Percentiles rank a stretch among this genome's conserved stretches.
phyloP scores from a whole-genome alignment of 2,888 invertebrate genomes.

The Drosophila mimetica region DNA sequence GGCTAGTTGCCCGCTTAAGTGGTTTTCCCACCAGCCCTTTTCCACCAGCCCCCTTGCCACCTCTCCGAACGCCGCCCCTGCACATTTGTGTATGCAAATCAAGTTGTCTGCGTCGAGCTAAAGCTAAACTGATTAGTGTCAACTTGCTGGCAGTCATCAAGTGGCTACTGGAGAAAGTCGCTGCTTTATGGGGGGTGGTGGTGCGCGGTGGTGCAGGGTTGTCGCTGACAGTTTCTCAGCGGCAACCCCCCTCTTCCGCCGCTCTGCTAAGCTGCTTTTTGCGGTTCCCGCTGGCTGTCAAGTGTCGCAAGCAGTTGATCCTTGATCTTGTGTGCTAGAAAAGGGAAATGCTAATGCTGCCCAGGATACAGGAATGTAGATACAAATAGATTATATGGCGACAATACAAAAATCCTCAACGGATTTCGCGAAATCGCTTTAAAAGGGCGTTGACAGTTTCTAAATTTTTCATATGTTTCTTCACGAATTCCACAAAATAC shows the following conservation, averaged over 20 bases:
- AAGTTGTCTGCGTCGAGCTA: conserved; percentile 36
- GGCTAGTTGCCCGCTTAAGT: conserved; percentile 75
- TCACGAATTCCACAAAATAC: too few relatives aligned
- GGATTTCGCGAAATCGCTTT: background rate
- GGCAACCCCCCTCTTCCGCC: conserved; percentile 1
- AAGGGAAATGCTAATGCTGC: background rate
- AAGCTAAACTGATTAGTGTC: conserved; percentile 67
- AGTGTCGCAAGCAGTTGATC: conserved; percentile 39
- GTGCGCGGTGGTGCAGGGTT: conserved; percentile 3
- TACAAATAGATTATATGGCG: background rate
- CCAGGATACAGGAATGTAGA: background rate
- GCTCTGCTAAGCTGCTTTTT: conserved; percentile 16
- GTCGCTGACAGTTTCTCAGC: conserved; percentile 2
- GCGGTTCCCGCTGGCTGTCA: conserved; percentile 29
- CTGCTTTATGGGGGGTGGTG: background rate
- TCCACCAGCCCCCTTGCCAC: background rate
- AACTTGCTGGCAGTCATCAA: conserved; percentile 41
- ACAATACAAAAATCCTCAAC: background rate
- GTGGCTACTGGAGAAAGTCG: conserved; percentile 37
- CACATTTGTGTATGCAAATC: conserved; percentile 45
- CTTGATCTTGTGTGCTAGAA: conserved; percentile 16
- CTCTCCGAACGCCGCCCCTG: background rate
- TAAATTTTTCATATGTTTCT: too few relatives aligned
- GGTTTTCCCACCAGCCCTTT: conserved; percentile 48
- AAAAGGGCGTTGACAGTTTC: background rate